A percentile compares a stretch with the other conserved stretches of the same genome.
Conservation (phyloP, 2,113 vertebrate genomes). For the Strigops habroptila region DNA sequence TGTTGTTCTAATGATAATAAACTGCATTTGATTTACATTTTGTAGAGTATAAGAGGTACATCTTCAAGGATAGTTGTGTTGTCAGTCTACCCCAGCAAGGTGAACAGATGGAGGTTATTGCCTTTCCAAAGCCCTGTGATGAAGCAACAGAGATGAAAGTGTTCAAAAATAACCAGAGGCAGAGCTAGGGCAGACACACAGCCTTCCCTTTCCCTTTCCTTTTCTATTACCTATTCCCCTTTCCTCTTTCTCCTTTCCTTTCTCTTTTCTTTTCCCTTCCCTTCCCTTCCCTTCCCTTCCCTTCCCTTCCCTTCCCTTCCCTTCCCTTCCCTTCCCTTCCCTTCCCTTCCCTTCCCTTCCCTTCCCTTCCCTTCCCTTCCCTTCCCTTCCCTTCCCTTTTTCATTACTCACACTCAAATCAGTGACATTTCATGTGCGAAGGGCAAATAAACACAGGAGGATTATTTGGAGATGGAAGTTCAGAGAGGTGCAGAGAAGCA, state of each 20-base stretch:
- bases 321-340: not conserved
- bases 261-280: too few relatives aligned
- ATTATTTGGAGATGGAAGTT: slow-evolving; percentile 37
- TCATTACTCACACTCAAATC: not conserved
- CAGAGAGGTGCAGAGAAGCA: slow-evolving; percentile 35
- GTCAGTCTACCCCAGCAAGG: not conserved
- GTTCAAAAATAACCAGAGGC: not conserved
- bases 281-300: not conserved
- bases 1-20: not conserved
- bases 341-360: not conserved
- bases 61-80: not conserved
- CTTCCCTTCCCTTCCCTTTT: not conserved
- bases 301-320: too few relatives aligned
- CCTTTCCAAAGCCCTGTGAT: not conserved
- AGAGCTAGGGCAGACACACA: not conserved
- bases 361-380: not conserved
- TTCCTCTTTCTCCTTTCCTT: not conserved
- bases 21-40: not conserved
- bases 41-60: not conserved
- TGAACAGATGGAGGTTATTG: not conserved
- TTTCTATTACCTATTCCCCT: not conserved
- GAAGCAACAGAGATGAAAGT: not conserved
- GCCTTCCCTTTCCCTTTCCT: not conserved
- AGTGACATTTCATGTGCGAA: not conserved
- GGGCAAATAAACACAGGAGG: slow-evolving; percentile 45